Percentiles rank a stretch among this genome's conserved stretches.
phyloP scores from a whole-genome alignment of 2,797 vertebrate species.

The Ctenosaura bakeri region DNA sequence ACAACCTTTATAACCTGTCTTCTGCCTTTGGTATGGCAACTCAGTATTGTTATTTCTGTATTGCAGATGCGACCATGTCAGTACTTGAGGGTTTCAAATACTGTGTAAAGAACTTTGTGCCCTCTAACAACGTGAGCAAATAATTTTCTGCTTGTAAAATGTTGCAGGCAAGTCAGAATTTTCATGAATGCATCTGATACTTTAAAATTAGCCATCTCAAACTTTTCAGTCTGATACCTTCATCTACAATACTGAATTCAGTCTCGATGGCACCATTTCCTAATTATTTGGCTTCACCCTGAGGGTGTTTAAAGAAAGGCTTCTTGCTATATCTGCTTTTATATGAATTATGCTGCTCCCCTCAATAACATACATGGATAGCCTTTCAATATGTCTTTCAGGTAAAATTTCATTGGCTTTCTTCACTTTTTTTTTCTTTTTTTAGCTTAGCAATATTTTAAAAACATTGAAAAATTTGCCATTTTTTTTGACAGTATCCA shows the following conservation, averaged over 20 bases:
- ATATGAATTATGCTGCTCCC: not conserved
- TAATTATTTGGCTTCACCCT: slow-evolving; percentile 45
- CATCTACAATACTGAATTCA: slow-evolving; percentile 22
- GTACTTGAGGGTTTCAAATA: not conserved
- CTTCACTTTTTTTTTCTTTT: not conserved
- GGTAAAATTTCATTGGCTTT: not conserved
- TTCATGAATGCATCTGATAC: slow-evolving; percentile 47
- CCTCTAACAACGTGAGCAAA: slow-evolving; percentile 55
- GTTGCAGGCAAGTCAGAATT: slow-evolving; percentile 62
- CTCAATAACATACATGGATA: not conserved
- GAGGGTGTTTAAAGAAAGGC: slow-evolving; percentile 33
- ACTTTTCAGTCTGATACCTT: slow-evolving; percentile 33
- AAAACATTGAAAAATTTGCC: not conserved
- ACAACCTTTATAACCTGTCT: too few relatives aligned
- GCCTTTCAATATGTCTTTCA: slow-evolving; percentile 9
- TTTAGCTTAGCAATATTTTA: not conserved
- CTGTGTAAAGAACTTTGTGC: not conserved
- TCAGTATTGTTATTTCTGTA: not conserved
- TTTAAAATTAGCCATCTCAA: slow-evolving; percentile 60
- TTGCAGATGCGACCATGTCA: not conserved
- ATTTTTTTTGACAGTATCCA: not conserved
- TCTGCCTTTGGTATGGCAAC: not conserved
- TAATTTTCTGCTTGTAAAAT: slow-evolving; percentile 65
- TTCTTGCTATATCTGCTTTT: not conserved
- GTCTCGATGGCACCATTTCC: slow-evolving; percentile 36